Conservation (phyloP, 2,888 invertebrate genomes). For the Nomada flava region DNA sequence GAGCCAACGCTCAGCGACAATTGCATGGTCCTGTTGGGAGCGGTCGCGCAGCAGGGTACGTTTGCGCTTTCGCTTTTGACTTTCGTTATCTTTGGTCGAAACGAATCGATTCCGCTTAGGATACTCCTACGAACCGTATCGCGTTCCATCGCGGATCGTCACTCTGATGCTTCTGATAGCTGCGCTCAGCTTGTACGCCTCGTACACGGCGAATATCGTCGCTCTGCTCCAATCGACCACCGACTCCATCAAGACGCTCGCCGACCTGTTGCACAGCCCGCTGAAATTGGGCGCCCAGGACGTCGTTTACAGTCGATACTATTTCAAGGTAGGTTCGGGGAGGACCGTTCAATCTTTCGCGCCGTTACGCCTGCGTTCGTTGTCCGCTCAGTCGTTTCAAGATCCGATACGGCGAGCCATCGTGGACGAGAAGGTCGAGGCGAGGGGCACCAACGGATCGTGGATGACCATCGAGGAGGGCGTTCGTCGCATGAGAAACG, state of each 20-base stretch:
- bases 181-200: conserved; percentile 90
- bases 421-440: conserved; percentile 88
- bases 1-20: conserved; percentile 85
- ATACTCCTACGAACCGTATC: conserved; percentile 81
- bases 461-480: conserved; percentile 88
- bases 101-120: conserved; percentile 69
- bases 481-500: conserved; percentile 86
- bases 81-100: too few species aligned
- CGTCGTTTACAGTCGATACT: conserved; percentile 89
- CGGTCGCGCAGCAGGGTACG: conserved; percentile 88
- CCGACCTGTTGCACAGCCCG: conserved; percentile 88
- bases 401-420: conserved; percentile 88
- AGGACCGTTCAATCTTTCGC: not conserved
- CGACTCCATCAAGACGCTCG: conserved; percentile 87
- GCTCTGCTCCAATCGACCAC: conserved; percentile 90
- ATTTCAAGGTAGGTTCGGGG: conserved; percentile 86
- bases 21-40: conserved; percentile 86
- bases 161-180: conserved; percentile 88
- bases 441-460: conserved; percentile 86
- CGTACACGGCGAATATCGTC: conserved; percentile 91
- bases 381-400: conserved; percentile 86
- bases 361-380: not conserved
- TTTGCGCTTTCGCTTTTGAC: not conserved
- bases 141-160: conserved; percentile 86
- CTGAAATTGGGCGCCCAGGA: conserved; percentile 89